phyloP scores from a whole-genome alignment of 2,797 vertebrate genomes.

The Antennarius maculatus region DNA sequence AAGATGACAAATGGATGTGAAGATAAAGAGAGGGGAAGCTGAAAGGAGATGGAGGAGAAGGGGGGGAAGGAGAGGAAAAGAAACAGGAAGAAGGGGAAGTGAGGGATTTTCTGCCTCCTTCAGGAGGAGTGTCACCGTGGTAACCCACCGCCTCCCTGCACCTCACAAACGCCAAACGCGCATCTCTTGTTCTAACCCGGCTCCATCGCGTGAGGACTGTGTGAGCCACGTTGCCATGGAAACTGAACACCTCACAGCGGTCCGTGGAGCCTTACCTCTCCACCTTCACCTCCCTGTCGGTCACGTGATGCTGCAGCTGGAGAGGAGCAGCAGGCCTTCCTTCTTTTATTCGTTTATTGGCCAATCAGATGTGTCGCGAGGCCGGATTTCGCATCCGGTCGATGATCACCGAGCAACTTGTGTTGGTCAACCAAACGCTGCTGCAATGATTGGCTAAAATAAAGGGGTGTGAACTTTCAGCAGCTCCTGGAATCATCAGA shows the following conservation, averaged over 20 bases:
- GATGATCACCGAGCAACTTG: background rate
- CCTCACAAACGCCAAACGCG: background rate
- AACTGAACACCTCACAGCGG: slow-evolving; percentile 75
- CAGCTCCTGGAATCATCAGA: background rate
- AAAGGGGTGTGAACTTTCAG: background rate
- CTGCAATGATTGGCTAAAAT: background rate
- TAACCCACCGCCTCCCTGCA: slow-evolving; percentile 44
- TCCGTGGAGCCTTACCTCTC: slow-evolving; percentile 68
- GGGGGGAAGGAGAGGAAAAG: background rate
- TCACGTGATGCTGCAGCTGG: slow-evolving; percentile 66
- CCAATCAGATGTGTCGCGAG: background rate
- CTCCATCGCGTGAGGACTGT: slow-evolving; percentile 46
- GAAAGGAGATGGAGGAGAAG: background rate
- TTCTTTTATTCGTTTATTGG: background rate
- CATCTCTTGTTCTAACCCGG: slow-evolving; percentile 62
- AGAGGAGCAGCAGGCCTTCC: slow-evolving; percentile 21
- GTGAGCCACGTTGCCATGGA: slow-evolving; percentile 75
- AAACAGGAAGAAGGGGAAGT: background rate
- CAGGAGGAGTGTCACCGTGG: slow-evolving; percentile 27
- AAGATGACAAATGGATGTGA: background rate
- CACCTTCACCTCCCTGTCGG: slow-evolving; percentile 72
- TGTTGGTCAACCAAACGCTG: background rate
- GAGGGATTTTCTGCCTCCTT: background rate
- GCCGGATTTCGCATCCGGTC: background rate
- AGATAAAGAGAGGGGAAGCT: background rate